Percentiles rank a stretch among this genome's conserved stretches.
Evolutionary conservation across 1,140 invertebrate genomes (phyloP).

Genomic region (Eupristina koningsbergeri): DNA sequence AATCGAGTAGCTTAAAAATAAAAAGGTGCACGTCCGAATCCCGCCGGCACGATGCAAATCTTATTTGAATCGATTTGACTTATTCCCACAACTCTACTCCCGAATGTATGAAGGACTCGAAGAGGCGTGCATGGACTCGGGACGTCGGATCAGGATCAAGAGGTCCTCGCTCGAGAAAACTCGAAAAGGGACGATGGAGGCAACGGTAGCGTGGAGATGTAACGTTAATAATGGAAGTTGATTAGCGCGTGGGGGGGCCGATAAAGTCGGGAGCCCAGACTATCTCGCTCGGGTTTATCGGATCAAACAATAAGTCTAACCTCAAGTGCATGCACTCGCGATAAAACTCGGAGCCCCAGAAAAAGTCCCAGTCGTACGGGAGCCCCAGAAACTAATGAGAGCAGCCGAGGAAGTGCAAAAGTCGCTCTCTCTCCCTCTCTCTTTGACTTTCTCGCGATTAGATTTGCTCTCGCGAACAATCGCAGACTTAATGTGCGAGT

Average conservation of each 20-base stretch:
- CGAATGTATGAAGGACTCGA: not conserved
- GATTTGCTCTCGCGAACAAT: constrained; percentile 34
- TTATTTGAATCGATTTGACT: constrained; percentile 10
- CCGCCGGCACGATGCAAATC: not conserved
- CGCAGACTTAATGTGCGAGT: not conserved
- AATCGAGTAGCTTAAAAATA: constrained; percentile 5
- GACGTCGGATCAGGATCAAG: not conserved
- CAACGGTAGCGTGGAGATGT: not conserved
- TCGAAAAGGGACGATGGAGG: not conserved
- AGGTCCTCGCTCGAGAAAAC: not conserved
- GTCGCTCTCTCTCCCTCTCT: no score
- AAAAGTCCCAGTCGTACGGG: not conserved
- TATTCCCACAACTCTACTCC: not conserved
- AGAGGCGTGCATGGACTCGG: not conserved
- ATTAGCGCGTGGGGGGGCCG: constrained; percentile 7
- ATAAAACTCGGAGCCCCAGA: constrained; percentile 7
- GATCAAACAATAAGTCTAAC: constrained; percentile 3
- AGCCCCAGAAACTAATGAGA: not conserved
- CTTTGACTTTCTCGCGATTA: constrained; percentile 20
- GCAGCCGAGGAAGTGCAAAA: not conserved
- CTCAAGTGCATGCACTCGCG: not conserved
- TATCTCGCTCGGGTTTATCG: no score
- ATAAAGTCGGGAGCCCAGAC: constrained; percentile 11
- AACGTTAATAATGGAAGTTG: not conserved
- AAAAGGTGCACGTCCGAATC: not conserved